Base-by-base conservation (phyloP, 2,797 vertebrate species). In the Semaprochilodus insignis region DNA sequence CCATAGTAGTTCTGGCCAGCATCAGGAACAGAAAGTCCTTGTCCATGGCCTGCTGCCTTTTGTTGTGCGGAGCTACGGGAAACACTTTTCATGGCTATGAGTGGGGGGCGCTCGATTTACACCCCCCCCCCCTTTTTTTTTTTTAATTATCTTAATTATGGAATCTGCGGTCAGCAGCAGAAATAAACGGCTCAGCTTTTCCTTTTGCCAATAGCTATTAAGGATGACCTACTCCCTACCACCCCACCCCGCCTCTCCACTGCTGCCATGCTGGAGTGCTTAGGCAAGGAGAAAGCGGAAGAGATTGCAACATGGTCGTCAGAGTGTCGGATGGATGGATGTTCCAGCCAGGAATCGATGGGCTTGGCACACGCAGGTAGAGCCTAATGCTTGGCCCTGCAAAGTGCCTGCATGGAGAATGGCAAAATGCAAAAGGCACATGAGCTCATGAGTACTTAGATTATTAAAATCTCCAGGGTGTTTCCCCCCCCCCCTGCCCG, bases 71-170 rank as follows among this genome's bases (percentile, higher is more conserved):
- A 60, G 52, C 14, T 17, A 13, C 34, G 57, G 70, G 60, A 78
- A 74, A 67, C 36, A 31, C 51, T 74, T 60, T 51, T n/a, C 25
- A 34, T 40, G 55, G 11, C 67, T 71, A 1, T 59, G 31, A 44
- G 44, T 73, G 17, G 63, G 52, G 51, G 44, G 62, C 51, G 3
- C 57, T 55, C 65, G 10, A 3, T 79, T 74, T 69, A 36, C 14
- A 71, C 72, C 65, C 31, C 44, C 31, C n/a, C 3, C 36, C 36
- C 36, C 6, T 3, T 40, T 40, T 40, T 62, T 69, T 88, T 92
- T 91, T 91, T 36, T 67, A 90, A 91, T 94, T 71, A 91, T 91
- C 84, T 90, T 90, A 92, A 92, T 93, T 90, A 91, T 89, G 78
- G 89, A 91, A 91, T 91, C 77, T 87, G 85, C 86, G 91, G 88